Evolutionary conservation across 1,140 invertebrate species (phyloP).

Genomic region (Linepithema humile): DNA sequence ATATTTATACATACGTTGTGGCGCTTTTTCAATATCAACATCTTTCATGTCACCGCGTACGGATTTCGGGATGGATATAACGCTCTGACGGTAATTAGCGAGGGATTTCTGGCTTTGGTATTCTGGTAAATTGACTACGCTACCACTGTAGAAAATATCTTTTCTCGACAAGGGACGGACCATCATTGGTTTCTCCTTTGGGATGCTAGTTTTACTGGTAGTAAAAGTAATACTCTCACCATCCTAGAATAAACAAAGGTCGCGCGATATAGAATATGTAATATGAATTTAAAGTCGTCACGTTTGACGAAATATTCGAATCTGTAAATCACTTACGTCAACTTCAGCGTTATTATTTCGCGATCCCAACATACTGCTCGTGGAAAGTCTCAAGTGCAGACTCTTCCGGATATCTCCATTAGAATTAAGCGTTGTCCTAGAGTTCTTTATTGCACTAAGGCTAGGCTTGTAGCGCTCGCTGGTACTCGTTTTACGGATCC

Average conservation of each 20-base stretch:
- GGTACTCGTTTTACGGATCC: constrained; percentile 91
- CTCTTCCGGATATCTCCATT: constrained; percentile 86
- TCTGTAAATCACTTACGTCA: constrained; percentile 84
- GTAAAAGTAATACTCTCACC: constrained; percentile 83
- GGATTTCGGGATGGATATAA: constrained; percentile 90
- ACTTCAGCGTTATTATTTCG: constrained; percentile 87
- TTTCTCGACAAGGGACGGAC: constrained; percentile 97
- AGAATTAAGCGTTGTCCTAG: constrained; percentile 81
- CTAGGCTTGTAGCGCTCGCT: constrained; percentile 92
- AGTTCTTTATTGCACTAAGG: constrained; percentile 89
- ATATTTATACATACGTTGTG: constrained; percentile 86
- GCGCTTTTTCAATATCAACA: constrained; percentile 87
- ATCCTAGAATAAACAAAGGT: constrained; percentile 74
- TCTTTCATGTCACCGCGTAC: constrained; percentile 86
- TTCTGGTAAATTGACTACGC: constrained; percentile 95
- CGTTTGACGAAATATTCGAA: neutral
- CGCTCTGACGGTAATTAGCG: constrained; percentile 93
- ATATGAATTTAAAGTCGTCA: too few species aligned
- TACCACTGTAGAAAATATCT: constrained; percentile 99
- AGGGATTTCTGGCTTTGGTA: constrained; percentile 97
- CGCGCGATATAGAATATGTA: neutral
- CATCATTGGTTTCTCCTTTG: constrained; percentile 88
- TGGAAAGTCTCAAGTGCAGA: constrained; percentile 85
- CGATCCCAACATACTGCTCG: constrained; percentile 86
- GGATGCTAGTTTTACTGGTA: constrained; percentile 84